Percentiles rank a stretch among this genome's conserved stretches.
Evolutionary conservation across 1,140 invertebrate genomes (phyloP).

Genomic region (Trialeurodes vaporariorum): DNA sequence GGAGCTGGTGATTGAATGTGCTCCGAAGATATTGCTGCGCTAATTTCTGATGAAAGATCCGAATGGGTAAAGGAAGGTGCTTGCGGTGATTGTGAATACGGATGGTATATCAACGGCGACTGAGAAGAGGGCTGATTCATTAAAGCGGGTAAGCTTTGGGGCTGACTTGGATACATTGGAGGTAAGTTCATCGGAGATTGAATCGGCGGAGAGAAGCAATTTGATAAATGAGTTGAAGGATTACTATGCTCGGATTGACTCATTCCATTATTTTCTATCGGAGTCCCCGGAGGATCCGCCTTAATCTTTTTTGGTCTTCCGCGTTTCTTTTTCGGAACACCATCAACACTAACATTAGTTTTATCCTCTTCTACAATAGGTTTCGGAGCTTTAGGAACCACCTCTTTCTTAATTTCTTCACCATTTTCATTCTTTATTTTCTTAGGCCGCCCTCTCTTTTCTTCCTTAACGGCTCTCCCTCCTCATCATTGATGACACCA

Average conservation of each 20-base stretch:
- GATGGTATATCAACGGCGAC: conserved; percentile 28
- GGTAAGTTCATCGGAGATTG: conserved; percentile 38
- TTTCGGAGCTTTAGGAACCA: conserved; percentile 29
- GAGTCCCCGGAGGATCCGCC: conserved; percentile 34
- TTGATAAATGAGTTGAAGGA: conserved; percentile 30
- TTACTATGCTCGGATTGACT: conserved; percentile 24
- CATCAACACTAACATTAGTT: conserved; percentile 21
- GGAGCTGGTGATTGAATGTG: conserved; percentile 45
- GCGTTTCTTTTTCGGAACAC: conserved; percentile 63
- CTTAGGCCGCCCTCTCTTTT: conserved; percentile 80
- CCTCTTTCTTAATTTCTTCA: conserved; percentile 43
- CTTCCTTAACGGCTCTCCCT: conserved; percentile 43
- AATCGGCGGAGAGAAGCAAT: conserved; percentile 43
- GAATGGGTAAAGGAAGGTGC: conserved; percentile 55
- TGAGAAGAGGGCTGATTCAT: conserved; percentile 25
- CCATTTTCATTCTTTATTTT: conserved; percentile 64
- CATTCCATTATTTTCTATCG: conserved; percentile 15
- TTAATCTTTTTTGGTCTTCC: conserved; percentile 74
- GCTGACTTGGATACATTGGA: conserved; percentile 37
- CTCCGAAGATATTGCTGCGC: conserved; percentile 60
- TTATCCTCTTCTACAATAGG: conserved; percentile 17
- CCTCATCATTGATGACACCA: conserved; percentile 29
- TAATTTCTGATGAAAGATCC: conserved; percentile 62
- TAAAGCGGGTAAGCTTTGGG: conserved; percentile 32
- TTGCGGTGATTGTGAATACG: conserved; percentile 37